Conservation (phyloP, 2,113 vertebrate genomes). For the Oriolus oriolus region DNA sequence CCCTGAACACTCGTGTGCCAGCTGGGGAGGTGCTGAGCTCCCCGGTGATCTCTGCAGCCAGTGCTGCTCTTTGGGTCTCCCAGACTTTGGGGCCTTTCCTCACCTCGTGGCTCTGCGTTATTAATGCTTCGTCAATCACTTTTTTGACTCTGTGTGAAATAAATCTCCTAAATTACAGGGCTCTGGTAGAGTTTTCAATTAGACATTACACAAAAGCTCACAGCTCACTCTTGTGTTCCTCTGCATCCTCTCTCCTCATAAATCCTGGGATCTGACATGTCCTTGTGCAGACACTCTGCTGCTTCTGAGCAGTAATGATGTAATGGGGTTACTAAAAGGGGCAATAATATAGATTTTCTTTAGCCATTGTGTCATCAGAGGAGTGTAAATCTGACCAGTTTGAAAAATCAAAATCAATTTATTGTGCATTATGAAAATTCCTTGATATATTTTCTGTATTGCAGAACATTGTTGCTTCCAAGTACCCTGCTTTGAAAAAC, state of each 20-base stretch:
- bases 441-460: neutral
- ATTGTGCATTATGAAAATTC: neutral
- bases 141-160: neutral
- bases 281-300: neutral
- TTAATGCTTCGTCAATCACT: neutral
- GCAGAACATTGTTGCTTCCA: neutral
- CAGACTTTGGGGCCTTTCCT: neutral
- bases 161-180: neutral
- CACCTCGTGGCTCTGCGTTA: neutral
- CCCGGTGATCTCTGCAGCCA: neutral
- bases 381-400: neutral
- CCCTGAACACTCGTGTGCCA: rapidly evolving
- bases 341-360: constrained; percentile 16
- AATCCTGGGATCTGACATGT: neutral
- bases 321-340: constrained; percentile 14
- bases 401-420: neutral
- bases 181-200: neutral
- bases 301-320: constrained; percentile 1
- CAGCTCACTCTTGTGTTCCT: neutral
- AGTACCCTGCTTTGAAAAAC: neutral
- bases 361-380: neutral
- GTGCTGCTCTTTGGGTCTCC: neutral
- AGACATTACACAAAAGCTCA: neutral
- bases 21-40: neutral
- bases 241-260: neutral